These are phyloP conservation scores for Coregonus suidteri DNA, from an alignment of 2,797 vertebrate genomes.

Conservation along the genomic window DNA sequence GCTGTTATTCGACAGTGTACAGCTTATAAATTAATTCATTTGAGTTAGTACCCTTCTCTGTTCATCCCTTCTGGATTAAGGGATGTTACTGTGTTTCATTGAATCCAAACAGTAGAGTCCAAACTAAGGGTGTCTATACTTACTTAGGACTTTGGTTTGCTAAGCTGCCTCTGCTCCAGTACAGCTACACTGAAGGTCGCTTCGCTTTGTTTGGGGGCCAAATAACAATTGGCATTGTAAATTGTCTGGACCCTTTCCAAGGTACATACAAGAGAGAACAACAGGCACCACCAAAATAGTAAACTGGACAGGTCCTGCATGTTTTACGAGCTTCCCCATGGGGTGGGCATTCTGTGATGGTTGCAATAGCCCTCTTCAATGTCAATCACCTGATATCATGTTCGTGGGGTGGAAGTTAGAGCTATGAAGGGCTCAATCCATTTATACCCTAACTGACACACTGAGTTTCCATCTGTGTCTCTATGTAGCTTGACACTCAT, in stretches of 20 bases:
- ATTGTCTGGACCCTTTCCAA: constrained; percentile 58
- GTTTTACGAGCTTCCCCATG: constrained; percentile 44
- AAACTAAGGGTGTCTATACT: background rate
- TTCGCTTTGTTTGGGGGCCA: constrained; percentile 22
- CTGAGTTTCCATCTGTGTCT: constrained; percentile 46
- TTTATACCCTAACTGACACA: constrained; percentile 60
- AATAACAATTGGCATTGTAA: constrained; percentile 71
- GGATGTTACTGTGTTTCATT: constrained; percentile 13
- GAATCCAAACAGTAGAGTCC: constrained; percentile 5
- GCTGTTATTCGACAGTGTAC: background rate
- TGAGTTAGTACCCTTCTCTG: background rate
- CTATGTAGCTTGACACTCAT: constrained; percentile 28
- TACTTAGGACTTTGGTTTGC: constrained; percentile 19
- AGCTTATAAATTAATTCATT: background rate
- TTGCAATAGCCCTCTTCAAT: constrained; percentile 46
- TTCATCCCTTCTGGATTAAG: constrained; percentile 2
- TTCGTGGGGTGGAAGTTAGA: constrained; percentile 28
- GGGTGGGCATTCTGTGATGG: constrained; percentile 54
- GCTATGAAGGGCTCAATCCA: constrained; percentile 46
- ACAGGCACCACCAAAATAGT: constrained; percentile 74
- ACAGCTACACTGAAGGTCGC: constrained; percentile 73
- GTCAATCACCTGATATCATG: constrained; percentile 56
- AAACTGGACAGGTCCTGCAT: constrained; percentile 59
- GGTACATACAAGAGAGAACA: constrained; percentile 63
- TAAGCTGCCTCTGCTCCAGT: constrained; percentile 34